phyloP scores from a whole-genome alignment of 2,888 invertebrate species.

The Eupithecia vulgata region DNA sequence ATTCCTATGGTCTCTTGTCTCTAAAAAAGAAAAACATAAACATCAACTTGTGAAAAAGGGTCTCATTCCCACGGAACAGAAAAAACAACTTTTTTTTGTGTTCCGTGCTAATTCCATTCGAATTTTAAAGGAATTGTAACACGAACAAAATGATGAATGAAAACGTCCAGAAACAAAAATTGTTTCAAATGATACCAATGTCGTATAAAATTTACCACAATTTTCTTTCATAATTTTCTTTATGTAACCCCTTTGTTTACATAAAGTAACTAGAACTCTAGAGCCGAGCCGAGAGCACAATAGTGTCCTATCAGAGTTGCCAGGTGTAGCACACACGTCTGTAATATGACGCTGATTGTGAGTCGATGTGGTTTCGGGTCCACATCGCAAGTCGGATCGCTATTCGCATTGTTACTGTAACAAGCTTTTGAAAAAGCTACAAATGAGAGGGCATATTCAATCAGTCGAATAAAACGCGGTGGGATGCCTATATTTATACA shows the following conservation, averaged over 20 bases:
- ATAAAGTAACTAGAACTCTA: not conserved
- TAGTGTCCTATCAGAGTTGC: not conserved
- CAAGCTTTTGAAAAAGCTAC: not conserved
- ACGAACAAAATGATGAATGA: too few species aligned
- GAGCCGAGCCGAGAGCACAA: not conserved
- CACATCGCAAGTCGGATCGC: not conserved
- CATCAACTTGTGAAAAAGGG: not conserved
- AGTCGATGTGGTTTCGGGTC: not conserved
- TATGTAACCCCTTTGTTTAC: not conserved
- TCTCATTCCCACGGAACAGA: too few species aligned
- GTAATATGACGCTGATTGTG: conserved; percentile 9
- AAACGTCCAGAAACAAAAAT: not conserved
- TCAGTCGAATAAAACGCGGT: not conserved
- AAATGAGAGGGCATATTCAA: not conserved
- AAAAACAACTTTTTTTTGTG: too few species aligned
- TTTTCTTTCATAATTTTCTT: not conserved
- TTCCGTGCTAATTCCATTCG: too few species aligned
- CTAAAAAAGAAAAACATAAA: too few species aligned
- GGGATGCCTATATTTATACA: too few species aligned
- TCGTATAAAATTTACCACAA: not conserved
- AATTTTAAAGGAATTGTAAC: not conserved
- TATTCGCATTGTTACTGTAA: not conserved
- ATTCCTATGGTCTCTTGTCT: too few species aligned
- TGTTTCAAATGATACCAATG: not conserved
- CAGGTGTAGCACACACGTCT: conserved; percentile 8